These are phyloP conservation scores for Drosophila subpulchrella DNA, from an alignment of 1,140 invertebrate genomes.

Conservation along the genomic window DNA sequence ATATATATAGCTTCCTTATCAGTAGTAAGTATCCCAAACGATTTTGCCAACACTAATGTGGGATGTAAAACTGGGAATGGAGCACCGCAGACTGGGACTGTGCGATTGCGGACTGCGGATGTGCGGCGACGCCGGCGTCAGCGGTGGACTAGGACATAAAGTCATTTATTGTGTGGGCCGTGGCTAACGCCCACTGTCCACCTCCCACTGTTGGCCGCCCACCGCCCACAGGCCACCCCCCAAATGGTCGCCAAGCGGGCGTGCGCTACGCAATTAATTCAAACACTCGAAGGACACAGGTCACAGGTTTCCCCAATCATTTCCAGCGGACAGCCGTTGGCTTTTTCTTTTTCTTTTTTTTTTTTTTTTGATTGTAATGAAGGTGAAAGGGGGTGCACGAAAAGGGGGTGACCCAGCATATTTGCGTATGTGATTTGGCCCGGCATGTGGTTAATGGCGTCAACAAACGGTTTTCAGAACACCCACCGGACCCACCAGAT, in stretches of 20 bases:
- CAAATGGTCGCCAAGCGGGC: constrained; percentile 69
- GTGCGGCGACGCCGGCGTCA: constrained; percentile 47
- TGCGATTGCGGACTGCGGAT: constrained; percentile 26
- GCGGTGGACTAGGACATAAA: constrained; percentile 77
- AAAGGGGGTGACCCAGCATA: constrained; percentile 29
- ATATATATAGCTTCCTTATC: too few relatives aligned
- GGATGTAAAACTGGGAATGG: constrained; percentile 10
- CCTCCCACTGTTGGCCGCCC: background rate
- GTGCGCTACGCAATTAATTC: constrained; percentile 80
- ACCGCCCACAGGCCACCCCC: background rate
- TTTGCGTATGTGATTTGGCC: constrained; percentile 72
- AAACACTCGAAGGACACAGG: constrained; percentile 75
- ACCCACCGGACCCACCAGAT: constrained; percentile 8
- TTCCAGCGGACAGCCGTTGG: constrained; percentile 9
- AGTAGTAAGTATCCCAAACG: too few relatives aligned
- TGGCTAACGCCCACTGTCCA: background rate
- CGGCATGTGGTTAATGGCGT: constrained; percentile 72
- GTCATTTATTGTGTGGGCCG: constrained; percentile 74
- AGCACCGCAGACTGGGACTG: constrained; percentile 27
- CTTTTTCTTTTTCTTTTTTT: background rate
- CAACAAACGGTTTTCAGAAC: constrained; percentile 64
- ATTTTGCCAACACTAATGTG: background rate
- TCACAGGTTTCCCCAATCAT: constrained; percentile 55
- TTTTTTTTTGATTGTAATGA: background rate
- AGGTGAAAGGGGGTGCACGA: constrained; percentile 1